Evolutionary conservation across 2,113 vertebrate genomes (phyloP), one percentile per base, ranked within the genome.

Genomic region (Nicator chloris): DNA sequence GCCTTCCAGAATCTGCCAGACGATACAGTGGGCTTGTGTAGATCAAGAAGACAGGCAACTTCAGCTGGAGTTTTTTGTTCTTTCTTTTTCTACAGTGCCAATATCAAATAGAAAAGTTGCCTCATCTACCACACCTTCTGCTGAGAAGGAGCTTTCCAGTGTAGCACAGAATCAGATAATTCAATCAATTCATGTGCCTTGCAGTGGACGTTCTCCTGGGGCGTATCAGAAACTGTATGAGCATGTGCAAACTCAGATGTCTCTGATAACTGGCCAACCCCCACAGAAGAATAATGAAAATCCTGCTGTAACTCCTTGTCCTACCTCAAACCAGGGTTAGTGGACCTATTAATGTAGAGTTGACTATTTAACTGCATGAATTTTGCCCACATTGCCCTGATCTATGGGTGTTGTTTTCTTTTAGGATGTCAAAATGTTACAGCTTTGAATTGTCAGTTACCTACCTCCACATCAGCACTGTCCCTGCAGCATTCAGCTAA

Each of bases 181-280:
- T 63, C 94, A 87, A 18, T 82, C 97, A 27, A 8, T 93, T 31
- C 75, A 63, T 40, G 90, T 96, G 56, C 97, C 97, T 86, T 96
- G 92, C 76, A 95, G 85, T 68, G 93, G 97, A 1, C 94, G 89
- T 49, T 97, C 97, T 91, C 96, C 98, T 37, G 89, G 88, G 49
- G 85, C 72, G 4, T 96, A 96, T 71, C 96, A 97, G 82, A 97
- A 96, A 37, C 88, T 97, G 39, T 97, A 84, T 7, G 96, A 98
- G 60, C 96, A 97, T 26, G 95, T 98, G 39, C 97, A 98, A 53
- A 98, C 97, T 57, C 98, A 98, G 49, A 98, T 98, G 98, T 97
- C 97, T 90, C 77, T 97, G 72, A 61, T 98, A 63, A 96, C 92
- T 80, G 82, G 70, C 61, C 96, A 95, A 15, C 37, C 91, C 76